Percentiles rank a stretch among this genome's conserved stretches.
These are phyloP conservation scores for Amblyopsis hoosieri DNA, from an alignment of 2,797 vertebrate genomes.

Conservation along the genomic window DNA sequence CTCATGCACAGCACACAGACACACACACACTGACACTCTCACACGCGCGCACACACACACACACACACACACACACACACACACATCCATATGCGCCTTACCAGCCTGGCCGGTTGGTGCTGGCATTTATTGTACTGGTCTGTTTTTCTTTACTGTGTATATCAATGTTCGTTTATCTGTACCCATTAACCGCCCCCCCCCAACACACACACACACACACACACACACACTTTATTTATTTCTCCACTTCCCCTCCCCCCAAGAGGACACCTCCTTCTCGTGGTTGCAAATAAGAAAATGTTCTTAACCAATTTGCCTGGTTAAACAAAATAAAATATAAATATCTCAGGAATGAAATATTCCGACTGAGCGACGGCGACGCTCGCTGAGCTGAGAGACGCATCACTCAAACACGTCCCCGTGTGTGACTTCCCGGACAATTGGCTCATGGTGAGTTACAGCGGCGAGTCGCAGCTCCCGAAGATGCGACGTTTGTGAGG, in stretches of 20 bases:
- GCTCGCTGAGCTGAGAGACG: too few species aligned
- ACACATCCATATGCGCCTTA: not conserved
- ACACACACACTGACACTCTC: conserved; percentile 29
- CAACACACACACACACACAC: conserved; percentile 8
- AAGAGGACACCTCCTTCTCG: too few species aligned
- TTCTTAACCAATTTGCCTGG: too few species aligned
- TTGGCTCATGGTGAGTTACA: conserved; percentile 34
- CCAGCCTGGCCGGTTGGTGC: too few species aligned
- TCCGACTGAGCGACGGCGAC: conserved; percentile 48
- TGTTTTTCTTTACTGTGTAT: too few species aligned
- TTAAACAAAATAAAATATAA: too few species aligned
- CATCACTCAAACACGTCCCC: too few species aligned
- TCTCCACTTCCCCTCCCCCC: too few species aligned
- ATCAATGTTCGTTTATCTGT: too few species aligned
- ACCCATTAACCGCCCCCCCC: not conserved
- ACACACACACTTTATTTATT: conserved; percentile 8
- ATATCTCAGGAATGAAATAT: conserved; percentile 60
- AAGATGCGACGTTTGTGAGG: conserved; percentile 3
- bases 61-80: conserved; percentile 2
- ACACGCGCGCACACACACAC: too few species aligned
- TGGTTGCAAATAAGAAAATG: too few species aligned
- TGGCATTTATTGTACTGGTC: not conserved
- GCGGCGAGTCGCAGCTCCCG: conserved; percentile 11
- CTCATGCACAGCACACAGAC: conserved; percentile 28
- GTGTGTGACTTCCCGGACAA: conserved; percentile 34